Percentiles rank a stretch among this genome's conserved stretches.
phyloP scores from a whole-genome alignment of 2,113 vertebrate species.

The Sclerurus mexicanus region DNA sequence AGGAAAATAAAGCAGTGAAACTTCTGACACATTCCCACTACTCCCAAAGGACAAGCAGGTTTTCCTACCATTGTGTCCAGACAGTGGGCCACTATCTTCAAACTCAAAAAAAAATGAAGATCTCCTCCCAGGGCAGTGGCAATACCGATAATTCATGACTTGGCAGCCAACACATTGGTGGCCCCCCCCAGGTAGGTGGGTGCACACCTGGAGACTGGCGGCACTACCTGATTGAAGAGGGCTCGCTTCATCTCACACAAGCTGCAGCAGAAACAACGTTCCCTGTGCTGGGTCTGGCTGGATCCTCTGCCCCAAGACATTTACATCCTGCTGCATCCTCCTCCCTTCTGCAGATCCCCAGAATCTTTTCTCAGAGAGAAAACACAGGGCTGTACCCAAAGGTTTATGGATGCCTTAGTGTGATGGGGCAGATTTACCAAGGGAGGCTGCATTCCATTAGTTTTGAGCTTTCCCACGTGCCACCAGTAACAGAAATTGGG shows the following conservation, averaged over 20 bases:
- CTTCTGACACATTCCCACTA: background rate
- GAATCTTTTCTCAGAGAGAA: background rate
- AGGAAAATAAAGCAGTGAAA: background rate
- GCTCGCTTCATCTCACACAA: fast-evolving
- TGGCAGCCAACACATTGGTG: background rate
- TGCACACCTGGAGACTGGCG: background rate
- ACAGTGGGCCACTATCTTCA: background rate
- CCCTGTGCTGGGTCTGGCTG: background rate
- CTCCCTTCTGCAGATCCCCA: background rate
- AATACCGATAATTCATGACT: background rate
- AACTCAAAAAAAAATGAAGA: background rate
- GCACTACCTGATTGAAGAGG: background rate
- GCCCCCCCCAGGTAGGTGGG: background rate
- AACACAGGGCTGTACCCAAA: background rate
- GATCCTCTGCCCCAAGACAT: background rate
- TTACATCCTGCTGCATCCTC: background rate
- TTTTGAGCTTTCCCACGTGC: background rate
- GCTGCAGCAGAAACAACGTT: background rate
- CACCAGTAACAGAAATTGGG: background rate
- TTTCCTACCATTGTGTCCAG: background rate
- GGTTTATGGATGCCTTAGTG: background rate
- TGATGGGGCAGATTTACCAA: background rate
- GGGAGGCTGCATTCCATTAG: background rate
- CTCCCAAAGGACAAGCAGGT: background rate
- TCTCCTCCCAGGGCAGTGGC: background rate